Base-by-base conservation (phyloP, 1,140 invertebrate species). In the Phenacoccus solenopsis region DNA sequence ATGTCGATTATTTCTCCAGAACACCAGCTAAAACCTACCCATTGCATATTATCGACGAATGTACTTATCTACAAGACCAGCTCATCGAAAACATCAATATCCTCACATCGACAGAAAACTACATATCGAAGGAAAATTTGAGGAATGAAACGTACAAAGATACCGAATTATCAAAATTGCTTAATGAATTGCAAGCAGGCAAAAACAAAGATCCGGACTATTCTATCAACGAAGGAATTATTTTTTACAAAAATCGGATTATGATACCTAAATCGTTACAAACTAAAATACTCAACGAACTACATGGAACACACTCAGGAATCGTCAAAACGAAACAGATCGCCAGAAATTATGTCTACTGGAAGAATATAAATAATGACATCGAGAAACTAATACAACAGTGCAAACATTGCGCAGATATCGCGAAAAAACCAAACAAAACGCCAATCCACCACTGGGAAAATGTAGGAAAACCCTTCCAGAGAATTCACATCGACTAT, bases 341-440 rank as follows among this genome's bases (percentile, higher is more conserved):
- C 12, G 38, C 21, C 12, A 13, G 59, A 25, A 16, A 32, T 61
- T 68, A 70, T 28, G 49, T 22, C 20, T 67, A 80, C 80, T 85
- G 81, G 82, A 78, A 77, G 10, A 74, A 73, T 28, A 79, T 84
- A 0, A 80, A 85, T 13, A 70, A 10, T 59, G 69, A 74, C 22
- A 77, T 77, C 38, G 74, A 76, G 72, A 20, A 73, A 9, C 30
- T 73, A 13, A 73, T 72, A 1, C 38, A 69, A 56, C 24, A 20
- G 12, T 69, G 22, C 21, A 67, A 70, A 59, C 25, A 28, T 75
- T 75, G 75, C 69, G 72, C 73, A 10, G 71, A 73, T 16, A 57
- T 74, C 5, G 72, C 71, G 25, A 74, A 71, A 30, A 73, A 68
- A 61, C 74, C 73, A 28, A 0, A 69, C 1, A 74, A 75, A 70